These are phyloP conservation scores for Cerastoderma edule DNA, from an alignment of 2,888 invertebrate species.

Conservation along the genomic window DNA sequence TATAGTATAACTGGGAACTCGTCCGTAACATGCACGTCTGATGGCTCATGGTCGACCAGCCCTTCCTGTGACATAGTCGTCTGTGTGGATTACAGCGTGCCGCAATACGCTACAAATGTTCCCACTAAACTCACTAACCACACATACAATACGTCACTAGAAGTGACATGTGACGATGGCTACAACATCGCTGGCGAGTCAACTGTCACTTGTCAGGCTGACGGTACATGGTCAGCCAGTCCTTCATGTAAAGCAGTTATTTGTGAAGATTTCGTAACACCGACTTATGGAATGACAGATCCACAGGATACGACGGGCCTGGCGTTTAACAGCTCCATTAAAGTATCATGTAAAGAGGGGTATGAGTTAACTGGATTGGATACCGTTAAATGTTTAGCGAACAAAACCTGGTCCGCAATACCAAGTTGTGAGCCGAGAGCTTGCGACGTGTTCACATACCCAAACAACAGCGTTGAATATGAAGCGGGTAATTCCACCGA, in stretches of 20 bases:
- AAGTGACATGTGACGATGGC: conserved; percentile 24
- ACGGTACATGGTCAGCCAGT: neutral
- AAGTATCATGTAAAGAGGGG: no score
- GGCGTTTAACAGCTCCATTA: no score
- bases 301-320: no score
- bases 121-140: neutral
- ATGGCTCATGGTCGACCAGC: neutral
- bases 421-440: no score
- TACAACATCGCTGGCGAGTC: conserved; percentile 11
- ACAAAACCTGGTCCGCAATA: no score
- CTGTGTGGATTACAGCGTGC: neutral
- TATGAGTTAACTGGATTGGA: no score
- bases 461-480: neutral
- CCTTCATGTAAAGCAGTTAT: neutral
- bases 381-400: no score
- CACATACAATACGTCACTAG: neutral
- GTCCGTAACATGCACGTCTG: neutral
- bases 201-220: neutral
- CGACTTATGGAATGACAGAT: neutral
- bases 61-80: neutral
- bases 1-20: neutral
- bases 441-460: no score
- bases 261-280: neutral
- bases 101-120: neutral
- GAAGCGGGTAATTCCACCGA: neutral